Conservation (phyloP, 1,140 invertebrate species). For the Pachyrhynchus sulphureomaculatus region DNA sequence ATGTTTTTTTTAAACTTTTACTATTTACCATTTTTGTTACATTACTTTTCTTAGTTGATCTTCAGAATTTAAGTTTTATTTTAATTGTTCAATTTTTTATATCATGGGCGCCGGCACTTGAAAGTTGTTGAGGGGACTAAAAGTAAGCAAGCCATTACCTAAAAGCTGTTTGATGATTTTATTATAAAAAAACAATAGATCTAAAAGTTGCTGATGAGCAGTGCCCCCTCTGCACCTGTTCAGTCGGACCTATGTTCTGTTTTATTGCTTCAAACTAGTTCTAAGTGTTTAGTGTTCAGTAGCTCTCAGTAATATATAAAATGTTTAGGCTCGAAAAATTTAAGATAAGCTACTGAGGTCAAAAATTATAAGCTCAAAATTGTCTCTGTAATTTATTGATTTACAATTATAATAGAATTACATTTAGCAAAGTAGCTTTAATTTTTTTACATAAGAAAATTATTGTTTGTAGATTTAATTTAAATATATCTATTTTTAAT, state of each 20-base stretch:
- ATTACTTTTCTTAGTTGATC: constrained; percentile 19
- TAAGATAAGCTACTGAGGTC: constrained; percentile 42
- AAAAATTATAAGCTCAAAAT: constrained; percentile 43
- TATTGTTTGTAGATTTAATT: constrained; percentile 37
- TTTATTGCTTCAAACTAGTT: no score
- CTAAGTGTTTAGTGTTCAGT: constrained; percentile 29
- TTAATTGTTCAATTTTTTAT: not conserved
- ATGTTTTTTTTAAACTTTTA: constrained; percentile 11
- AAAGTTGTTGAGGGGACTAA: no score
- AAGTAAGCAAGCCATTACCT: no score
- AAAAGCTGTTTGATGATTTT: no score
- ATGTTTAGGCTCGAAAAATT: constrained; percentile 30
- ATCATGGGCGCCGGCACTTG: no score
- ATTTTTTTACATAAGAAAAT: constrained; percentile 10
- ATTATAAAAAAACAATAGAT: no score
- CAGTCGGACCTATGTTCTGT: no score
- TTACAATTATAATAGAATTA: constrained; percentile 41
- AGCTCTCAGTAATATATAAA: constrained; percentile 35
- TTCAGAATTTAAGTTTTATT: constrained; percentile 27
- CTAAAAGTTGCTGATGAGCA: no score
- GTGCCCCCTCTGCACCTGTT: no score
- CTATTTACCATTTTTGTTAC: constrained; percentile 7
- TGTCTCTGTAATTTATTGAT: constrained; percentile 33
- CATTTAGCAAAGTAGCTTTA: constrained; percentile 38
- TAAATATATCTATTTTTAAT: constrained; percentile 46